phyloP scores from a whole-genome alignment of 2,113 vertebrate genomes.

The Rattus norvegicus region GRCr8 NC_086022.1:45313001-45313500 shows the following conservation, averaged over 20 bases:
- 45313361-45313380: slow-evolving; percentile 50
- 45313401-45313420: slow-evolving; percentile 59
- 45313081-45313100: neutral
- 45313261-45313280: slow-evolving; percentile 78
- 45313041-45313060: neutral
- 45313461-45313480: slow-evolving; percentile 48
- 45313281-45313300: slow-evolving; percentile 75
- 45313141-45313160: neutral
- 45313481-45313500: slow-evolving; percentile 63
- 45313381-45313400: slow-evolving; percentile 72
- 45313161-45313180: neutral
- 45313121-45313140: neutral
- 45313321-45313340: slow-evolving; percentile 80
- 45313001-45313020: slow-evolving; percentile 21
- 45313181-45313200: neutral
- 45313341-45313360: slow-evolving; percentile 61
- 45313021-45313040: neutral
- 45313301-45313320: slow-evolving; percentile 70
- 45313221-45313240: slow-evolving; percentile 44
- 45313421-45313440: slow-evolving; percentile 56
- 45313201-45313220: slow-evolving; percentile 37
- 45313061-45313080: slow-evolving; percentile 24
- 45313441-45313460: slow-evolving; percentile 66
- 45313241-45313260: neutral
- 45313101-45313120: slow-evolving; percentile 37